Conservation (phyloP, 2,113 vertebrate genomes). For the Dermatemys mawii region DNA sequence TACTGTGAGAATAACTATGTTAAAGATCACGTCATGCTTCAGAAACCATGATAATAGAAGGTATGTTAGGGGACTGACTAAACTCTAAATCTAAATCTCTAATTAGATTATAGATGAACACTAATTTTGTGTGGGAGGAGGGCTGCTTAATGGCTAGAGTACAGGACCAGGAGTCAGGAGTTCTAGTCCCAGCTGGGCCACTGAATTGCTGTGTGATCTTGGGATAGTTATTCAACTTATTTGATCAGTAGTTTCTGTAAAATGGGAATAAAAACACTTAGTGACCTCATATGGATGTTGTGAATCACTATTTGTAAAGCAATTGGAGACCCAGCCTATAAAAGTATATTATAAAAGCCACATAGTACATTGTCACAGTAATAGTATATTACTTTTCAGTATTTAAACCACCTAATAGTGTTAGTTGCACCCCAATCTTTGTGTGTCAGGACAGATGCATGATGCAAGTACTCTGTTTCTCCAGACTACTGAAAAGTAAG, state of each 20-base stretch:
- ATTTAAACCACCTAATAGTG: not conserved
- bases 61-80: too few species aligned
- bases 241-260: not conserved
- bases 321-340: not conserved
- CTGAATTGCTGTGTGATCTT: too few species aligned
- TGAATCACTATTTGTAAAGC: not conserved
- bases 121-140: too few species aligned
- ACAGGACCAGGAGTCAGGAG: too few species aligned
- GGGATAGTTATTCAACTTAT: too few species aligned
- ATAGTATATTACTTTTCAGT: not conserved
- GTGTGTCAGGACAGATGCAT: not conserved
- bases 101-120: too few species aligned
- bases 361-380: not conserved
- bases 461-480: not conserved
- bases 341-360: not conserved
- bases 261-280: not conserved
- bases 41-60: too few species aligned
- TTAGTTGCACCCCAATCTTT: not conserved
- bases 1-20: too few species aligned
- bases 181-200: too few species aligned
- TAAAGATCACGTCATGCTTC: too few species aligned
- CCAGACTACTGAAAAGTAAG: not conserved
- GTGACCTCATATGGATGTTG: not conserved
- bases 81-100: too few species aligned
- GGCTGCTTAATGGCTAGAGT: too few species aligned